Evolutionary conservation across 2,888 invertebrate species (phyloP).

Genomic region (Eupithecia subumbrata): DNA sequence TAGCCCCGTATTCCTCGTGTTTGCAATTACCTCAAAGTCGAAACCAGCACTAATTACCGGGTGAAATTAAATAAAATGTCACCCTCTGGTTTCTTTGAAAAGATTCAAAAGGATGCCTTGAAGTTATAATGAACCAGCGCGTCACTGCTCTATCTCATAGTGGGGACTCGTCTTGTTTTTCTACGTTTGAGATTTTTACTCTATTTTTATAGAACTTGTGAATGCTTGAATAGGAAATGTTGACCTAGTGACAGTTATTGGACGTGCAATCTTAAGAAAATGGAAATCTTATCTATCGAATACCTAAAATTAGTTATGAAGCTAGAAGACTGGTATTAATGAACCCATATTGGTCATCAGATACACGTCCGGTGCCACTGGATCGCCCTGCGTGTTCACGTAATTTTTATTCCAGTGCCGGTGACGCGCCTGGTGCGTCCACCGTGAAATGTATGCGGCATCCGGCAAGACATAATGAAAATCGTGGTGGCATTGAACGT

Average conservation of each 20-base stretch:
- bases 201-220: not conserved
- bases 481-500: no score
- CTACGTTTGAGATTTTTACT: not conserved
- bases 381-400: no score
- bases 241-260: not conserved
- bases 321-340: no score
- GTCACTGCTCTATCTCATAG: conserved; percentile 25
- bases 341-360: no score
- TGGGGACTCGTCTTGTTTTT: not conserved
- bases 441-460: no score
- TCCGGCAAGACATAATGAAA: no score
- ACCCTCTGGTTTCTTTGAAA: conserved; percentile 30
- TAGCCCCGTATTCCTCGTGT: not conserved
- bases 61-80: conserved; percentile 18
- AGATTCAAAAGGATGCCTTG: conserved; percentile 33
- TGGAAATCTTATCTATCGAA: not conserved
- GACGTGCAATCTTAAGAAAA: not conserved
- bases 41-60: conserved; percentile 12
- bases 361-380: no score
- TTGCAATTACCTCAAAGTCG: conserved; percentile 6
- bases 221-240: not conserved
- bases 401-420: no score
- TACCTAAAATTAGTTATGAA: not conserved
- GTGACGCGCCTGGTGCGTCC: no score
- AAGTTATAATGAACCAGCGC: conserved; percentile 44